Evolutionary conservation across 2,113 vertebrate species (phyloP), one percentile per base, ranked within the genome.

Genomic region (Aldabrachelys gigantea): DNA sequence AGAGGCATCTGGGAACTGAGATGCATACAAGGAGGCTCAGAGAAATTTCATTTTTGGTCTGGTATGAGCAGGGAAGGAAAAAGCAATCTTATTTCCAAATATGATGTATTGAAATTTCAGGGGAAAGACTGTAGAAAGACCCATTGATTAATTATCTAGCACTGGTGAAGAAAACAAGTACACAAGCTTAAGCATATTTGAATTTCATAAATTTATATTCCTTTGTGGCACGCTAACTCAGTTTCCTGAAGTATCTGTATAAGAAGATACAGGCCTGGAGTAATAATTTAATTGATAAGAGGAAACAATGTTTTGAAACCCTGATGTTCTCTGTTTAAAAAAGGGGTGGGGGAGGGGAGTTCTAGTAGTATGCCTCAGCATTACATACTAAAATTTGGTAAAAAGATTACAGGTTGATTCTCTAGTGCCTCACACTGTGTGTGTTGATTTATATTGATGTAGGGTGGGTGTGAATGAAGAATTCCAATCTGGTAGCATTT

Each of bases 141-240:
- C 85, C 10, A 54, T 56, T 0, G 2, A 65, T 92, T 86, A 79
- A 84, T 91, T 56, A 57, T 93, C 56, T 27, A 84, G 8, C 56
- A 82, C 10, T 24, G 87, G 57, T 62, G 57, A 94, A 95, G 41
- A 92, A 91, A 87, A 47, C 54, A 93, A 93, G 22, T 88, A 13
- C 65, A 57, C 52, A 49, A 47, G 57, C 79, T 95, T 85, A 69
- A 69, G 25, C 92, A 65, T 59, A 87, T 87, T 92, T 91, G 69
- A 79, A 49, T 96, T 93, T 91, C 65, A 59, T 75, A 53, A 91
- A 57, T 31, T 83, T 93, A n/a, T 83, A 10, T 83, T 93, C 53
- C 83, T 95, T 57, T 92, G 2, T 57, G 50, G 38, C 91, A 84
- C 38, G 80, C 50, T 91, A 93, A 91, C 84, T 59, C 3, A 2